Conservation (phyloP, 2,797 vertebrate species). For the Lepus townsendii region DNA sequence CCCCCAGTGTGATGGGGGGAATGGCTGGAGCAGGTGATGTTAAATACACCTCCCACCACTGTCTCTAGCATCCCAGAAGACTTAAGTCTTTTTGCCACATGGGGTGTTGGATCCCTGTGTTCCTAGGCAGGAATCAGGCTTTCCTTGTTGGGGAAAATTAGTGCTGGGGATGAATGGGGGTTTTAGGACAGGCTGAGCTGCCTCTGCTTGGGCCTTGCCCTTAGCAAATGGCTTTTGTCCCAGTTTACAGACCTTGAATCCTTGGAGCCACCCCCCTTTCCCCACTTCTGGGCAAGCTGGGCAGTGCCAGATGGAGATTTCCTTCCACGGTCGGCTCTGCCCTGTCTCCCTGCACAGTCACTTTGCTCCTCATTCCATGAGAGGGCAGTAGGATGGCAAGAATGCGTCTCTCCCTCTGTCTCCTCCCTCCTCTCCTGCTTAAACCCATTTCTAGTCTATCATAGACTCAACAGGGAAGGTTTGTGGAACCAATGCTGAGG, state of each 20-base stretch:
- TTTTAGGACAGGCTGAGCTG: neutral
- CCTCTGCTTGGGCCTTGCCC: neutral
- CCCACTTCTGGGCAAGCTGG: neutral
- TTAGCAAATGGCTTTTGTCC: slow-evolving; percentile 45
- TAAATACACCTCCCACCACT: neutral
- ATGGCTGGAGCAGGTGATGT: slow-evolving; percentile 36
- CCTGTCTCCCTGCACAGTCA: accelerated
- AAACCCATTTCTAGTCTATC: neutral
- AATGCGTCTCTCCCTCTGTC: neutral
- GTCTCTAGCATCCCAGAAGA: neutral
- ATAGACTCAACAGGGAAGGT: neutral
- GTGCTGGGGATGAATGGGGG: neutral
- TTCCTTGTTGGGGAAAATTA: neutral
- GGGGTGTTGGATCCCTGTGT: slow-evolving; percentile 14
- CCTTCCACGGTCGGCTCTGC: neutral
- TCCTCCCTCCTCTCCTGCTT: neutral
- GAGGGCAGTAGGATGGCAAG: slow-evolving; percentile 85
- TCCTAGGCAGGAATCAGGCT: neutral
- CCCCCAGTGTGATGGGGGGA: slow-evolving; percentile 16
- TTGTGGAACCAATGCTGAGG: neutral
- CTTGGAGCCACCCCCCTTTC: neutral
- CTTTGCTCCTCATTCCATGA: slow-evolving; percentile 77
- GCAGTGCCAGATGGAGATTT: neutral
- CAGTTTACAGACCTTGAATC: neutral
- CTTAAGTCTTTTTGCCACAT: slow-evolving; percentile 41